phyloP scores from a whole-genome alignment of 2,888 invertebrate species.

The Hylaea fasciaria region DNA sequence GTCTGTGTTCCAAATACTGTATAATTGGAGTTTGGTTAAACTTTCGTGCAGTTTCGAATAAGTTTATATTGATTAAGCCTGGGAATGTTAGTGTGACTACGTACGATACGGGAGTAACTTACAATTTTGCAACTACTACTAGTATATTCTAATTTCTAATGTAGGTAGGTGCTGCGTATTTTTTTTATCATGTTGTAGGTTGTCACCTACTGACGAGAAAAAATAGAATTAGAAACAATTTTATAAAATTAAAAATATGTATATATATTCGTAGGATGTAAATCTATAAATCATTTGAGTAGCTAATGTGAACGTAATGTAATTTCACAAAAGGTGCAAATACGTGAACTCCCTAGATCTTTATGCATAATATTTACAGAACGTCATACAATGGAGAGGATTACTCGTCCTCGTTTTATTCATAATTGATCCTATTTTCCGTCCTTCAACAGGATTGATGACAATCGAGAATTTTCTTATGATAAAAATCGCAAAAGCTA shows the following conservation, averaged over 20 bases:
- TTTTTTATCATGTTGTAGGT: too few relatives aligned
- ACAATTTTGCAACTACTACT: too few relatives aligned
- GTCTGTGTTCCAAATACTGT: constrained; percentile 1
- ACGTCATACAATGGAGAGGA: constrained; percentile 21
- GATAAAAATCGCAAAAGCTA: constrained; percentile 25
- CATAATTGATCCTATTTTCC: constrained; percentile 20
- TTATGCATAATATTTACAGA: constrained; percentile 6
- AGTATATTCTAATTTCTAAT: too few relatives aligned
- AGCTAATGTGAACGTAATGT: background rate
- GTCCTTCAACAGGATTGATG: constrained; percentile 17
- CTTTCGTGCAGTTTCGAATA: background rate
- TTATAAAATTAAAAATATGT: too few relatives aligned
- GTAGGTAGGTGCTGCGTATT: too few relatives aligned
- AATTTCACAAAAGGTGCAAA: constrained; percentile 12
- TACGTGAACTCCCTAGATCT: constrained; percentile 4
- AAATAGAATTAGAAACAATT: too few relatives aligned
- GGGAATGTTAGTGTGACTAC: too few relatives aligned
- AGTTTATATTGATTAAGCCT: too few relatives aligned
- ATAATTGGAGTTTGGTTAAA: constrained; percentile 11
- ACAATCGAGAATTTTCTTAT: constrained; percentile 32
- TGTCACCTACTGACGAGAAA: too few relatives aligned
- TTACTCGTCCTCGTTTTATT: constrained; percentile 17
- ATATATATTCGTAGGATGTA: too few relatives aligned
- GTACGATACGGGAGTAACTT: too few relatives aligned
- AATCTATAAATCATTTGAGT: too few relatives aligned